phyloP scores from a whole-genome alignment of 2,797 vertebrate species.

The Tamandua tetradactyla region DNA sequence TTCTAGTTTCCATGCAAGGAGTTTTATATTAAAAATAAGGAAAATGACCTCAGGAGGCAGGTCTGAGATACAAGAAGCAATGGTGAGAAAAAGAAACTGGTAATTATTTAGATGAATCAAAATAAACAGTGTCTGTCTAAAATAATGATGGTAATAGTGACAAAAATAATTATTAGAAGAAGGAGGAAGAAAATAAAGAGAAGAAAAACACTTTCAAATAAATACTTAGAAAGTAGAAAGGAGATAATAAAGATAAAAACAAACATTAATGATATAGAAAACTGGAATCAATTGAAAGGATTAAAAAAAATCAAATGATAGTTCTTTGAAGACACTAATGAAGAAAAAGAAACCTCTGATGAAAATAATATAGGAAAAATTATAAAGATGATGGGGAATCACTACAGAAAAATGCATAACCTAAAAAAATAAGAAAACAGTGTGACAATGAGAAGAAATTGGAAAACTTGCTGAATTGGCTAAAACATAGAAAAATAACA shows the following conservation, averaged over 20 bases:
- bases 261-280: neutral
- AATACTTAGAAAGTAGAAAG: too few relatives aligned
- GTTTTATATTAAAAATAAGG: neutral
- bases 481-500: slow-evolving; percentile 29
- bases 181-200: neutral
- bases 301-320: neutral
- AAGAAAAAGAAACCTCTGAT: neutral
- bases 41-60: neutral
- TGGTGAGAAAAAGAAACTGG: neutral
- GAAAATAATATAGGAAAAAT: neutral
- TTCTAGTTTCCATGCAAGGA: neutral
- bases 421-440: neutral
- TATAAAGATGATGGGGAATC: neutral
- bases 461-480: neutral
- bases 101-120: neutral
- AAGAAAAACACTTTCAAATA: too few relatives aligned
- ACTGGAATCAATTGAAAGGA: neutral
- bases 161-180: neutral
- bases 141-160: neutral
- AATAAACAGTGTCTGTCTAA: neutral
- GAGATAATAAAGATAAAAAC: neutral
- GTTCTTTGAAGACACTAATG: neutral
- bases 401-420: neutral
- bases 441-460: neutral
- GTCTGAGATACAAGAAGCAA: neutral